Percentiles rank a stretch among this genome's conserved stretches.
phyloP scores from a whole-genome alignment of 2,888 invertebrate species.

The Pammene aurita region DNA sequence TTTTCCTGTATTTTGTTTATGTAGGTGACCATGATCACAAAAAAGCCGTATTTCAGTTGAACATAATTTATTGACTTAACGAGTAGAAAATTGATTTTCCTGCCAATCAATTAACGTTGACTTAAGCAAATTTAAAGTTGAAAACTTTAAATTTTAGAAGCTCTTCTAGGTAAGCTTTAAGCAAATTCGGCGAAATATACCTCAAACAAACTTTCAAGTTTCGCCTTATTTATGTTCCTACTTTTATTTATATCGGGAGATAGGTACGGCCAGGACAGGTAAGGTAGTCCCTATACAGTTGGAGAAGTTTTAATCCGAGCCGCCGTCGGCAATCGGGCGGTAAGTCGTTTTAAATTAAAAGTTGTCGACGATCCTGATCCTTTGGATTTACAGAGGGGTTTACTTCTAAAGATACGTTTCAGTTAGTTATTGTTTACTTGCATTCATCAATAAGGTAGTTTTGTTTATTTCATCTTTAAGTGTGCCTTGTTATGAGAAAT shows the following conservation, averaged over 20 bases:
- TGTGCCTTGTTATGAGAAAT: too few relatives aligned
- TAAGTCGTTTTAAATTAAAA: constrained; percentile 78
- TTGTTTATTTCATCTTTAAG: background rate
- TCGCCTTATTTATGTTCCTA: constrained; percentile 51
- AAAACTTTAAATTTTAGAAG: constrained; percentile 25
- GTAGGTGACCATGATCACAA: too few relatives aligned
- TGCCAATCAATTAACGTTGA: constrained; percentile 14
- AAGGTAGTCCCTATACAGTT: constrained; percentile 55
- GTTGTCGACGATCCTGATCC: constrained; percentile 61
- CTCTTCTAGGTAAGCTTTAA: constrained; percentile 15
- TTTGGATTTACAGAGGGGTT: constrained; percentile 57
- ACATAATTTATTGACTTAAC: too few relatives aligned
- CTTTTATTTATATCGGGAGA: constrained; percentile 50
- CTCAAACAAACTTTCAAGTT: constrained; percentile 34
- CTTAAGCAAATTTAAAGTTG: constrained; percentile 14
- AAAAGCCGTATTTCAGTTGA: too few relatives aligned
- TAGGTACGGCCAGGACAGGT: constrained; percentile 36
- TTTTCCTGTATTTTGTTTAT: too few relatives aligned
- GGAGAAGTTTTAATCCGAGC: constrained; percentile 67
- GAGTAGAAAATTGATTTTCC: background rate
- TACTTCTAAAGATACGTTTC: constrained; percentile 48
- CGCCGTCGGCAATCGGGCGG: constrained; percentile 65
- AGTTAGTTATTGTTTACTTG: constrained; percentile 1
- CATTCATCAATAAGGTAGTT: background rate
- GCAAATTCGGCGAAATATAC: constrained; percentile 28